Base-by-base conservation (phyloP, 2,113 vertebrate species). In the Sebastes schlegelii region DNA sequence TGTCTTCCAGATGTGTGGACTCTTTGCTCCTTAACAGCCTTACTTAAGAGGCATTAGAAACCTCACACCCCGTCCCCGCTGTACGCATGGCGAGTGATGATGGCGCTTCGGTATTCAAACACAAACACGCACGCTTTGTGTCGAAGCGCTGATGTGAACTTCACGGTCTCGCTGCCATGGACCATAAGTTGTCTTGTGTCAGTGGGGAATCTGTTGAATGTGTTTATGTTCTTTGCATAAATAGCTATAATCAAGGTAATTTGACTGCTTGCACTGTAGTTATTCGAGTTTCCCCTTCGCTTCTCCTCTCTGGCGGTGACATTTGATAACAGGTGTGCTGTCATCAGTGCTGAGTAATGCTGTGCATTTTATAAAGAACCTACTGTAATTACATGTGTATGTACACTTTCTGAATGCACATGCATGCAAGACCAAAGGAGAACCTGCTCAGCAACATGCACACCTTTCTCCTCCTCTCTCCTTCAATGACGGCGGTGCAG, bases 1-100 rank as follows among this genome's bases (percentile, higher is more conserved):
- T 91, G 94, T 94, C 91, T 89, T 93, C 94, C 95, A 95, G 94
- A 95, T 95, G 95, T 95, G 95, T 91, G 91, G 92, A 92, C 90
- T 92, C 93, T 92, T 88, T 93, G 90, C 90, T 90, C 89, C 90
- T 93, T 94, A 94, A 93, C 92, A 88, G 92, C 90, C 87, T 87
- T 74, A 84, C 89, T 91, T 91, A 90, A 91, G 92, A 92, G 84
- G 86, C 84, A 87, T 91, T 89, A 91, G 88, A 91, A 90, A 81
- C 89, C 85, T 89, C 89, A 89, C 90, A 89, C 89, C 71, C 86
- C 21, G 79, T 45, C 88, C 85, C 21, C 26, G 89, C 90, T 89
- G 2, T 58, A 81, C 62, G 80, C 83, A 83, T 73, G 70, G 83
- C 43, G 87, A 86, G 86, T 69, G 77, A 72, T 75, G 86, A 82